These are phyloP conservation scores for Orius laevigatus DNA, from an alignment of 1,140 invertebrate genomes.

Conservation along the genomic window DNA sequence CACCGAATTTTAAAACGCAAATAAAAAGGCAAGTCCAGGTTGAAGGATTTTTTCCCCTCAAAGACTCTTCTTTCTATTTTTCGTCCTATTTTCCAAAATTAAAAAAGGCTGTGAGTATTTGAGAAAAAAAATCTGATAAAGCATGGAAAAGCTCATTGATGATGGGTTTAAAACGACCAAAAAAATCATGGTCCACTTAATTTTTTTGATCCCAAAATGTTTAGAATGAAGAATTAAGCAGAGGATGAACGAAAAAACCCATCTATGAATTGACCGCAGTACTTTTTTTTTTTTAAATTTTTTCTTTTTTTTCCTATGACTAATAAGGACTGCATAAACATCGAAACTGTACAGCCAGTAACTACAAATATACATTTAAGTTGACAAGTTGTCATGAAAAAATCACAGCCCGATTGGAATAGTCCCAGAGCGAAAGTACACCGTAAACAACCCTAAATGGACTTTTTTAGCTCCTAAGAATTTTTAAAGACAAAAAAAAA, in stretches of 20 bases:
- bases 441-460: constrained; percentile 13
- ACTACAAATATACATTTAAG: constrained; percentile 17
- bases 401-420: constrained; percentile 20
- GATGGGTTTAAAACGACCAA: too few relatives aligned
- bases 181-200: too few relatives aligned
- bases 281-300: constrained; percentile 4
- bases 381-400: constrained; percentile 17
- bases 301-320: constrained; percentile 5
- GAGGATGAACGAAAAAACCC: neutral
- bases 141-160: too few relatives aligned
- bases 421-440: constrained; percentile 16
- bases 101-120: too few relatives aligned
- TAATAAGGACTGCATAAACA: constrained; percentile 15
- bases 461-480: constrained; percentile 16
- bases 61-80: neutral
- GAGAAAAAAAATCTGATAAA: too few relatives aligned
- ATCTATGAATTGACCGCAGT: constrained; percentile 16
- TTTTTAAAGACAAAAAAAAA: constrained; percentile 16
- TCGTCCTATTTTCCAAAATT: neutral
- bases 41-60: neutral
- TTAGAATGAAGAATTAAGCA: neutral
- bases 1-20: neutral
- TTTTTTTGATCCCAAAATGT: constrained; percentile 1
- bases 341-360: constrained; percentile 16
- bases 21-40: neutral